Conservation (phyloP, 1,140 invertebrate species). For the Meloidogyne chitwoodi region DNA sequence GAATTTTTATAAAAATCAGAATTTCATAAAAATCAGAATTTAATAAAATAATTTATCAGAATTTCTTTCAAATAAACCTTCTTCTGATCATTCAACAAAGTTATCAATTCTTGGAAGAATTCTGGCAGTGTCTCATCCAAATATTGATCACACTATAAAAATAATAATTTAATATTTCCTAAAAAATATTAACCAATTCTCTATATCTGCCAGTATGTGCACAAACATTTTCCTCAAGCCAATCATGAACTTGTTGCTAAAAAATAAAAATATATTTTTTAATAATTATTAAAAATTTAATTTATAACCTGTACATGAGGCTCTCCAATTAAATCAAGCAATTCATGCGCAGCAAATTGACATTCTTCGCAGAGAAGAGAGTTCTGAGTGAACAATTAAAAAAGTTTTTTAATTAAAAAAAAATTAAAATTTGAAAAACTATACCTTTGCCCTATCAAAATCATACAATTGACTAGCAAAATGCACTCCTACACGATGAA, state of each 20-base stretch:
- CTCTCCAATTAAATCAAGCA: slow-evolving; percentile 44
- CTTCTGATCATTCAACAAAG: slow-evolving; percentile 39
- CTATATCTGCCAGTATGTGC: background rate
- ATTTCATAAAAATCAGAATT: background rate
- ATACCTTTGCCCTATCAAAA: slow-evolving; percentile 36
- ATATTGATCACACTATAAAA: slow-evolving; percentile 49
- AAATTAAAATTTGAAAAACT: background rate
- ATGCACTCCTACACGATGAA: slow-evolving; percentile 53
- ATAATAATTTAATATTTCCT: background rate
- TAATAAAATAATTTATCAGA: background rate
- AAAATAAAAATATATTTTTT: slow-evolving; percentile 6
- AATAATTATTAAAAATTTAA: slow-evolving; percentile 19
- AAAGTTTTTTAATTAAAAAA: background rate
- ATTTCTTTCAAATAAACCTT: slow-evolving; percentile 13
- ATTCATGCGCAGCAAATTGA: slow-evolving; percentile 54
- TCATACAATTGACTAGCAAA: slow-evolving; percentile 44
- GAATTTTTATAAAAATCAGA: background rate
- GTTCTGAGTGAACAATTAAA: slow-evolving; percentile 23
- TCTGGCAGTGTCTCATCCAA: slow-evolving; percentile 54
- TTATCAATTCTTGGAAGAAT: slow-evolving; percentile 51
- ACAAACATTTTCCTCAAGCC: slow-evolving; percentile 7
- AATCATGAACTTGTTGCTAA: slow-evolving; percentile 3
- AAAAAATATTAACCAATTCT: background rate
- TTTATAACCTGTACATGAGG: slow-evolving; percentile 30
- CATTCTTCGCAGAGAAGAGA: slow-evolving; percentile 57